Base-by-base conservation (phyloP, 2,797 vertebrate species). In the Bradypodion ventrale region DNA sequence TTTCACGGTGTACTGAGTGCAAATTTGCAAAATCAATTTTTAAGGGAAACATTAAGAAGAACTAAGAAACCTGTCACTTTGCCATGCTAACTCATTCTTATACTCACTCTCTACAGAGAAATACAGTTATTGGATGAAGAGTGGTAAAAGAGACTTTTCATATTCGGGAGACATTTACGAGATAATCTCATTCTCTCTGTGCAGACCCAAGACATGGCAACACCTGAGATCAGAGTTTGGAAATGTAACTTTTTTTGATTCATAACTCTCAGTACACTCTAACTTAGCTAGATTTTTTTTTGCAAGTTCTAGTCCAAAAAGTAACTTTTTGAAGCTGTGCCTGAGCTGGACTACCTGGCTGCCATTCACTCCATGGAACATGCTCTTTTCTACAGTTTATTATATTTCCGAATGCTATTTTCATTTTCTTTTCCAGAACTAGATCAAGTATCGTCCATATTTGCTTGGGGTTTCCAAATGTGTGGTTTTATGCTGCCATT, bases 41-140 rank as follows among this genome's bases (percentile, higher is more conserved):
- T 84, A 62, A 62, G 42, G 42, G 27, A 70, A 78, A 69, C 59
- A 12, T 23, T 40, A 56, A 13, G 5, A 21, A 59, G 25, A 46
- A 8, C 46, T 84, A 29, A 62, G 75, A 78, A 84, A 78, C 59
- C 32, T 44, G 68, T 70, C 75, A 35, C 72, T 78, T 56, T 78
- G 42, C 42, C 56, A 62, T 25, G 42, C 37, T 60, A 25, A 13
- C 32, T 62, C 15, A 70, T 77, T 70, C 63, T 77, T 42, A 77
- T 72, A 2, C 15, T 60, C 27, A 42, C 16, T 21, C 7, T 56
- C 35, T 37, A n/a, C 29, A 29, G 37, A 66, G 10, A 27, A n/a
- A n/a, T n/a, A n/a, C n/a, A n/a, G n/a, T 68, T 56, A 56, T 19
- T 56, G 52, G 52, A 56, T 19, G 52, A 56, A 56, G 21, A 19